Evolutionary conservation across 2,888 invertebrate species (phyloP).

Genomic region (Pocota personata): DNA sequence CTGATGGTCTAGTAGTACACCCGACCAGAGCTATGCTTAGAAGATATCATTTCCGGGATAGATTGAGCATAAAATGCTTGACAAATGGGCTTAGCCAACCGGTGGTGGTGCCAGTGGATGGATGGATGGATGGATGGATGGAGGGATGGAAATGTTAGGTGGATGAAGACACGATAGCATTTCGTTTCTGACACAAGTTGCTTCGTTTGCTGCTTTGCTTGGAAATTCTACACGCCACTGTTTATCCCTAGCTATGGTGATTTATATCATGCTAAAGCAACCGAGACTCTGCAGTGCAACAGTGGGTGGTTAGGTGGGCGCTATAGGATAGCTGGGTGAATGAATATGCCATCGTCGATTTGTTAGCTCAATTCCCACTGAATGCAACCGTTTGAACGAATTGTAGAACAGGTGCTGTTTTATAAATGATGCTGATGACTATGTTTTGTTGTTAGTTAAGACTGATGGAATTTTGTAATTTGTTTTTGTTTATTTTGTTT

Average conservation of each 20-base stretch:
- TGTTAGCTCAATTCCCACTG: constrained; percentile 28
- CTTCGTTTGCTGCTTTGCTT: constrained; percentile 21
- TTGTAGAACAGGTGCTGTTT: constrained; percentile 56
- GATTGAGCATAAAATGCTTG: constrained; percentile 64
- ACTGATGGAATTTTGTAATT: background rate
- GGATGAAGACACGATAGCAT: constrained; percentile 18
- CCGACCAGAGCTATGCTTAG: constrained; percentile 28
- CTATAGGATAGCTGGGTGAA: constrained; percentile 19
- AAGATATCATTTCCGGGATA: constrained; percentile 57
- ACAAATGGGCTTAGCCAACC: constrained; percentile 57
- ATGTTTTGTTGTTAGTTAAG: constrained; percentile 44
- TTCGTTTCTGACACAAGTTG: constrained; percentile 45
- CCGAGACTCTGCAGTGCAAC: constrained; percentile 6
- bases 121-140: constrained; percentile 5
- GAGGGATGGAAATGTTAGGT: constrained; percentile 2
- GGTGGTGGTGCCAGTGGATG: constrained; percentile 2
- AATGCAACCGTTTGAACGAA: constrained; percentile 51
- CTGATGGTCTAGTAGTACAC: background rate
- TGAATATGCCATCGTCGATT: constrained; percentile 58
- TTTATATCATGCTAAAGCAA: constrained; percentile 46
- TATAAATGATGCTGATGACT: constrained; percentile 60
- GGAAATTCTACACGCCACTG: constrained; percentile 31
- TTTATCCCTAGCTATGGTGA: constrained; percentile 33
- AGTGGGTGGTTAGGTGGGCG: background rate
- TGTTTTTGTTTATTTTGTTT: background rate